Evolutionary conservation across 1,140 invertebrate genomes (phyloP).

Genomic region (Listronotus oregonensis): DNA sequence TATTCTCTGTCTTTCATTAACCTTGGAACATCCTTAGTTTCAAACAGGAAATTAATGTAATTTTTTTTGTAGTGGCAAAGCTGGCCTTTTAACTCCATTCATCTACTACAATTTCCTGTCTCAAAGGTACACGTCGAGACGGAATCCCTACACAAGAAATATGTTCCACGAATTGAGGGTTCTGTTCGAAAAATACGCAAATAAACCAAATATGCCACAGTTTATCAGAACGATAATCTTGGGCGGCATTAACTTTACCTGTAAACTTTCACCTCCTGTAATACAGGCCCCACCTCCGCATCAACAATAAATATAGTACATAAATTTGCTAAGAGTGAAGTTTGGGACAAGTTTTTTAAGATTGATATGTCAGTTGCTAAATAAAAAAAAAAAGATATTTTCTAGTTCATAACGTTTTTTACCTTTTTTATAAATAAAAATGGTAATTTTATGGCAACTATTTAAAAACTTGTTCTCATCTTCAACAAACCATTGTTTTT

Average conservation of each 20-base stretch:
- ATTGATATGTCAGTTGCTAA: too few relatives aligned
- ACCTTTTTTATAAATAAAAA: too few relatives aligned
- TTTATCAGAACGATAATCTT: constrained; percentile 62
- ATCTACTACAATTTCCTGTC: constrained; percentile 94
- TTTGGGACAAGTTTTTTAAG: too few relatives aligned
- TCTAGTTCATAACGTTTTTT: too few relatives aligned
- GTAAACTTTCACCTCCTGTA: constrained; percentile 67
- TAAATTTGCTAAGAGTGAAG: too few relatives aligned
- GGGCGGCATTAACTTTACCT: constrained; percentile 63
- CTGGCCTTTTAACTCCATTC: constrained; percentile 85
- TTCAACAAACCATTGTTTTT: too few relatives aligned
- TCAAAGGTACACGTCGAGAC: constrained; percentile 84
- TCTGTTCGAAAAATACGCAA: constrained; percentile 64
- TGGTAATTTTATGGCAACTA: too few relatives aligned
- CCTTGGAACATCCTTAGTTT: too few relatives aligned
- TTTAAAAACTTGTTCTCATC: too few relatives aligned
- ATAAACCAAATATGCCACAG: constrained; percentile 65
- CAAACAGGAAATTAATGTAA: too few relatives aligned
- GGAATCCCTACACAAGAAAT: constrained; percentile 93
- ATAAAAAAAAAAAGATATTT: too few relatives aligned
- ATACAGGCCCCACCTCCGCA: constrained; percentile 32
- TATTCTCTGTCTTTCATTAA: too few relatives aligned
- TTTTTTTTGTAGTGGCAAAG: constrained; percentile 74
- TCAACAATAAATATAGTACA: constrained; percentile 22
- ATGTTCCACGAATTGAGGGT: constrained; percentile 81